Conservation (phyloP, 2,888 invertebrate genomes). For the Blomia tropicalis region DNA sequence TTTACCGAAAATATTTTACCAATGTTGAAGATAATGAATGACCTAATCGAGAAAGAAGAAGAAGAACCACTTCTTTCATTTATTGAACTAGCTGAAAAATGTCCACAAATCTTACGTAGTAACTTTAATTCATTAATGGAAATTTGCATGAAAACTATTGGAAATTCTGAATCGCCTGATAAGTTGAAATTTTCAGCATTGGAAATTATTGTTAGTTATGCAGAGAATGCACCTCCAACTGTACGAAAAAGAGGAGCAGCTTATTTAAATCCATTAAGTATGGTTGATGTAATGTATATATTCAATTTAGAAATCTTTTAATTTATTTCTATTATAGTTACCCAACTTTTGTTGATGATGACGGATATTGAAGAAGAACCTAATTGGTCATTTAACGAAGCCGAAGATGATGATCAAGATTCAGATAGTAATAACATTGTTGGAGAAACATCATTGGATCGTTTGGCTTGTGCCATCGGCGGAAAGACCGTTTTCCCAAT, state of each 20-base stretch:
- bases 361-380: conserved; percentile 81
- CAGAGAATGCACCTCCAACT: conserved; percentile 91
- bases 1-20: conserved; percentile 64
- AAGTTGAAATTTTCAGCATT: conserved; percentile 73
- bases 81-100: conserved; percentile 79
- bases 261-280: conserved; percentile 49
- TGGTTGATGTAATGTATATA: conserved; percentile 27
- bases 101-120: conserved; percentile 76
- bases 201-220: conserved; percentile 64
- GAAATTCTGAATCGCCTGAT: conserved; percentile 34
- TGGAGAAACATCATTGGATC: conserved; percentile 88
- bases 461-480: conserved; percentile 90
- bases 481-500: conserved; percentile 78
- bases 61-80: conserved; percentile 67
- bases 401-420: conserved; percentile 70
- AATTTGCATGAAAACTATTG: conserved; percentile 59
- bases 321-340: conserved; percentile 46
- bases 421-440: conserved; percentile 85
- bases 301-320: not conserved
- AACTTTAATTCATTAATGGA: conserved; percentile 71
- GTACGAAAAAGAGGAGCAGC: conserved; percentile 76
- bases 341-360: conserved; percentile 79
- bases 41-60: conserved; percentile 52
- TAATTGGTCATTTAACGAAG: conserved; percentile 55
- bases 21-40: conserved; percentile 35